A percentile compares a stretch with the other conserved stretches of the same genome.
phyloP scores from a whole-genome alignment of 2,797 vertebrate genomes.

The Paguma larvata region DNA sequence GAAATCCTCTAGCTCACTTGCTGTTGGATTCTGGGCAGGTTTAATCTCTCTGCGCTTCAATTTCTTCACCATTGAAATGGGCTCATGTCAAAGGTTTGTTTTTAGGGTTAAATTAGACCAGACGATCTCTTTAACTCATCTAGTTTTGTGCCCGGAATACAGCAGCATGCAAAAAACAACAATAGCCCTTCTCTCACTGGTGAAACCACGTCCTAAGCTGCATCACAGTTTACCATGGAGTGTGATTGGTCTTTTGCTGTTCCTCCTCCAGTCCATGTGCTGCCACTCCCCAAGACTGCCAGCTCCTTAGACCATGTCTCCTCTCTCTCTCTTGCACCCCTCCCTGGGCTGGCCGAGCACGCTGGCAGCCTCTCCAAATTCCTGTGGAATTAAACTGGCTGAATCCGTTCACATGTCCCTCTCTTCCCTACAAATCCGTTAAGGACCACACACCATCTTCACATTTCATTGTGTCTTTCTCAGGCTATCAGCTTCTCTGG shows the following conservation, averaged over 20 bases:
- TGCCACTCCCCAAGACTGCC: not conserved
- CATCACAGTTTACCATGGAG: not conserved
- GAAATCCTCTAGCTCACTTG: not conserved
- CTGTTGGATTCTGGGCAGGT: not conserved
- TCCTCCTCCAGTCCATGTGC: not conserved
- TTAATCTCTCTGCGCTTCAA: constrained; percentile 36
- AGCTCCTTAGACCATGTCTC: not conserved
- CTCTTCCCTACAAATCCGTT: not conserved
- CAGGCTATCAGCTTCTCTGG: not conserved
- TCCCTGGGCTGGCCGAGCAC: not conserved
- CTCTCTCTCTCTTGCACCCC: constrained; percentile 11
- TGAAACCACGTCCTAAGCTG: not conserved
- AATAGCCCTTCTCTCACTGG: constrained; percentile 41
- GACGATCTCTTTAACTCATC: constrained; percentile 26
- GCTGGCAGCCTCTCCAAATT: not conserved
- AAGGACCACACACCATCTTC: not conserved
- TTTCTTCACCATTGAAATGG: constrained; percentile 63
- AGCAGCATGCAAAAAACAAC: not conserved
- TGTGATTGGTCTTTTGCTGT: not conserved
- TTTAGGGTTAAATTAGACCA: constrained; percentile 64
- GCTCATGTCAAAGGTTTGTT: constrained; percentile 62
- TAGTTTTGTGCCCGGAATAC: not conserved
- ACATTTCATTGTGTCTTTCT: constrained; percentile 19
- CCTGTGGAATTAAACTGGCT: constrained; percentile 28
- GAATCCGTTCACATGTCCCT: not conserved